Conservation (phyloP, 2,113 vertebrate species). For the Poeciliopsis retropinna region DNA sequence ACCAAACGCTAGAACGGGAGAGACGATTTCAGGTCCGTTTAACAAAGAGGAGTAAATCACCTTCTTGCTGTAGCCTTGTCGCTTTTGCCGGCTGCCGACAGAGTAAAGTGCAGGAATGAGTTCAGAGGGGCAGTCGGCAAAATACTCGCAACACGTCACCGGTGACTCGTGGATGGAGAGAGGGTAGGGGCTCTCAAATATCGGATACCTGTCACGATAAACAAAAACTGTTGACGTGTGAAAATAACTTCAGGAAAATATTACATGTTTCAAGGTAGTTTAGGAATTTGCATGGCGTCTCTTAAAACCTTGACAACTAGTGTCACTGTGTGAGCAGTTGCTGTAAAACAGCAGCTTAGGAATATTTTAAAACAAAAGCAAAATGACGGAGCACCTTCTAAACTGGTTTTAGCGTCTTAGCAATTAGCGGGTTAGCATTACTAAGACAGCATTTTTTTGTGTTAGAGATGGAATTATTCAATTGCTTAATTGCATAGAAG, state of each 20-base stretch:
- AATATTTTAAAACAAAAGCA: too few species aligned
- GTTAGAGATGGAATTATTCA: too few species aligned
- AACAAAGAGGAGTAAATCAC: slow-evolving; percentile 66
- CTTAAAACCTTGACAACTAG: too few species aligned
- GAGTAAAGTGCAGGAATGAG: slow-evolving; percentile 97
- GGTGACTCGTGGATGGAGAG: slow-evolving; percentile 81
- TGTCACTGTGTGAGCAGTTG: too few species aligned
- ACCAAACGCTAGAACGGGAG: neutral
- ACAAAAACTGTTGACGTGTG: neutral
- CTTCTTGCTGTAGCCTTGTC: slow-evolving; percentile 98
- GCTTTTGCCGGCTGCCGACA: slow-evolving; percentile 93
- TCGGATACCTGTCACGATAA: slow-evolving; percentile 74
- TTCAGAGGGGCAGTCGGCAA: slow-evolving; percentile 95
- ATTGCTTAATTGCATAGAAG: too few species aligned
- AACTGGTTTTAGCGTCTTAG: too few species aligned
- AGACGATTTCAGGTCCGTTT: neutral
- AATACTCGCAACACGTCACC: slow-evolving; percentile 96
- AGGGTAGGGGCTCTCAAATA: slow-evolving; percentile 82
- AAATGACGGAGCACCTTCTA: too few species aligned
- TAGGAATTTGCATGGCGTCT: neutral
- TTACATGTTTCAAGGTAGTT: neutral
- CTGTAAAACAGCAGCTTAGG: too few species aligned
- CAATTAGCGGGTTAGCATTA: too few species aligned
- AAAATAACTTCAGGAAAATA: neutral
- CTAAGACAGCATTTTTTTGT: too few species aligned